Base-by-base conservation (phyloP, 2,888 invertebrate genomes). In the Hemicrepidius hirtus region DNA sequence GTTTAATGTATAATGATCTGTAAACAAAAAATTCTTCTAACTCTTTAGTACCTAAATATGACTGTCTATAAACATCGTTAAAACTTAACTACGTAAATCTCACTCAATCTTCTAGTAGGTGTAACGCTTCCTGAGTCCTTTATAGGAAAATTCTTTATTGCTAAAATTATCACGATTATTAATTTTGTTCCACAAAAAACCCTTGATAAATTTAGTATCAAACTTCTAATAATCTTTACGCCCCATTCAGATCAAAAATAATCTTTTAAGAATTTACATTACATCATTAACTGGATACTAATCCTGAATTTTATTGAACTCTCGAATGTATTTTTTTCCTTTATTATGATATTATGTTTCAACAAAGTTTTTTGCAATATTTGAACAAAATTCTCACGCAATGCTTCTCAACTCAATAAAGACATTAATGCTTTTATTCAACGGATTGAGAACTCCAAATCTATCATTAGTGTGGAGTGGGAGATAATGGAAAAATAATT, bases 401-500 rank as follows among this genome's bases (percentile, higher is more conserved):
- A 18, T 18, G 6, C 9, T 16, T 53, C 21, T 10, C 2, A 35
- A 57, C 4, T 6, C 40, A 18, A 57, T 37, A 37, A 37, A 35
- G 7, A 57, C n/a, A n/a, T n/a, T n/a, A 57, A 57, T 37, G 57
- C 57, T 57, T 57, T 40, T 57, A 57, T 57, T 35, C 57, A 57
- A 57, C 20, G 37, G 21, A 24, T 44, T 10, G 28, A 21, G 44
- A 41, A 44, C 41, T 44, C 18, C 21, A 63, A 63, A 63, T 63
- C 49, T 63, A 63, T 63, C 32, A 63, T 63, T 63, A 63, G 16
- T 16, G 13, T 16, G 13, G 28, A 46, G 62, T 44, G 60, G 16
- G 32, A 63, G 63, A 46, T 63, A 49, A 63, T 63, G 63, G 63
- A 46, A 46, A 63, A 46, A 63, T 63, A 63, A 63, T 63, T 63